Evolutionary conservation across 1,140 invertebrate genomes (phyloP).

Genomic region (Aphis craccivora): DNA sequence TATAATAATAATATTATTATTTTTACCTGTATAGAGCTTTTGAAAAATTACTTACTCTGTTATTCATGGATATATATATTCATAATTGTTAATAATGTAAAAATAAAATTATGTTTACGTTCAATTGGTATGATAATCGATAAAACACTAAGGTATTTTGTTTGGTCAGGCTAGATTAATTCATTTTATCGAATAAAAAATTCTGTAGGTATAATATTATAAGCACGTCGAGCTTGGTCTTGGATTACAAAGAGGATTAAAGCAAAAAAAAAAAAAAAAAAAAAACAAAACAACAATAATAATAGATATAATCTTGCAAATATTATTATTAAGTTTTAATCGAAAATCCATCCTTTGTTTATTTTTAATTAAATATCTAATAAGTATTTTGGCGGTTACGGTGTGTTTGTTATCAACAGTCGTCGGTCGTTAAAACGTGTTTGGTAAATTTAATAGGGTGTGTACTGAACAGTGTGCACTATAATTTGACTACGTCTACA

Average conservation of each 20-base stretch:
- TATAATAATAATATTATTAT: no score
- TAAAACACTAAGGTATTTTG: slow-evolving; percentile 2
- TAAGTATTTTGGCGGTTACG: slow-evolving; percentile 49
- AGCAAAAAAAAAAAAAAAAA: background rate
- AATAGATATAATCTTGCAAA: slow-evolving; percentile 24
- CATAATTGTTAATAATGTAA: slow-evolving; percentile 1
- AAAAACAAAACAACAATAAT: background rate
- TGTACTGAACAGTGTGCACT: background rate
- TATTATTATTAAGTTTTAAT: slow-evolving; percentile 55
- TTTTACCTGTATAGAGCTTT: no score
- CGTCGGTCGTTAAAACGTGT: background rate
- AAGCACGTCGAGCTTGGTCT: background rate
- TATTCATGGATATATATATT: background rate
- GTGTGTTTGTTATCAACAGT: slow-evolving; percentile 19
- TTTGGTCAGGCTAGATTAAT: slow-evolving; percentile 8
- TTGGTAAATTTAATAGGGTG: slow-evolving; percentile 28
- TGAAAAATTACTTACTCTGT: background rate
- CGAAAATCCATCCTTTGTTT: slow-evolving; percentile 54
- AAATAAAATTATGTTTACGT: slow-evolving; percentile 4
- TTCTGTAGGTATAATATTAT: slow-evolving; percentile 16
- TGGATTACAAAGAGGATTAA: slow-evolving; percentile 27
- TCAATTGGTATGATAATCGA: background rate
- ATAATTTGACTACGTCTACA: background rate
- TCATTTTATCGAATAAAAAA: background rate
- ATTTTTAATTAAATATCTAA: slow-evolving; percentile 54